These are phyloP conservation scores for Pammene fasciana DNA, from an alignment of 2,888 invertebrate species.

Conservation along the genomic window DNA sequence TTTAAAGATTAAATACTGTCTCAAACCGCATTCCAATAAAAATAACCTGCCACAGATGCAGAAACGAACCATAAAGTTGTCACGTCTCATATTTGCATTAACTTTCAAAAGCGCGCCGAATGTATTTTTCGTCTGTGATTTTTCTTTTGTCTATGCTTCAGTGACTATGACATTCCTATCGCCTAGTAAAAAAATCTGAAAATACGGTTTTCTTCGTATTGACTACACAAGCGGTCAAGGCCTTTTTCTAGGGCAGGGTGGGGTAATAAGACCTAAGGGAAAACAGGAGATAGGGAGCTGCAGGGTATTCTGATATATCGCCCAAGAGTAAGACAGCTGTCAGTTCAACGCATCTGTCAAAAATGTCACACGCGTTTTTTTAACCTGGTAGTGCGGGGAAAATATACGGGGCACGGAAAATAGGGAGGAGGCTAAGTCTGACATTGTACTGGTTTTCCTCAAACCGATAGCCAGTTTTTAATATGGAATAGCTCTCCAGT, in stretches of 20 bases:
- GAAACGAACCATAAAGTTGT: constrained; percentile 16
- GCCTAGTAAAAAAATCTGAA: neutral
- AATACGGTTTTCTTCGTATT: neutral
- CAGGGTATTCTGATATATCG: too few relatives aligned
- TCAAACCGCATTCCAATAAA: neutral
- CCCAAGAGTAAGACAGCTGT: too few relatives aligned
- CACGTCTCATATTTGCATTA: constrained; percentile 24
- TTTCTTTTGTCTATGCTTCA: constrained; percentile 38
- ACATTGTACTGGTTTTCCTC: neutral
- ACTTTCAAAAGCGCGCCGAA: constrained; percentile 30
- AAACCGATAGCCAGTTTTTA: neutral
- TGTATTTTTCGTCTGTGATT: constrained; percentile 38
- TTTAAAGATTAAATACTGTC: neutral
- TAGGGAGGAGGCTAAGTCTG: too few relatives aligned
- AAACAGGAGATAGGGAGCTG: too few relatives aligned
- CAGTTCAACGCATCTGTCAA: too few relatives aligned
- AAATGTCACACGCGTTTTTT: too few relatives aligned
- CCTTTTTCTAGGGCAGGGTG: too few relatives aligned
- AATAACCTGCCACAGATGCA: neutral
- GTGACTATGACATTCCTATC: constrained; percentile 7
- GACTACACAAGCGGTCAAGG: too few relatives aligned
- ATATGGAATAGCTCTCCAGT: constrained; percentile 20
- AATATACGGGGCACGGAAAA: too few relatives aligned
- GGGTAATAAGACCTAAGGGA: too few relatives aligned
- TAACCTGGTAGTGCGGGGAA: too few relatives aligned